Percentiles rank a stretch among this genome's conserved stretches.
These are phyloP conservation scores for Pelmatolapia mariae DNA, from an alignment of 2,113 vertebrate genomes.

Conservation along the genomic window DNA sequence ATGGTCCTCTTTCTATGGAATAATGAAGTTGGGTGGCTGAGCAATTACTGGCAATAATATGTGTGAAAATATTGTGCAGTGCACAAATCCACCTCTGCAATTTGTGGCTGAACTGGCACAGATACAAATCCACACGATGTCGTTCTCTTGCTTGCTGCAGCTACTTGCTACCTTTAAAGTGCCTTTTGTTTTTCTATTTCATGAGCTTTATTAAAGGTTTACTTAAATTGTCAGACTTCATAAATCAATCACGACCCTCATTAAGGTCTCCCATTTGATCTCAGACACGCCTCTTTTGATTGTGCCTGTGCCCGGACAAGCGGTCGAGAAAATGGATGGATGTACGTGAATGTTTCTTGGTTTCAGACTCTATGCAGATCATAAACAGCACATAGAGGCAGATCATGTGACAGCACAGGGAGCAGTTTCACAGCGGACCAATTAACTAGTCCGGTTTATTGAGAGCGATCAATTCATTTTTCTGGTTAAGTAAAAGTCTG, in stretches of 20 bases:
- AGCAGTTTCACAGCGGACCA: background rate
- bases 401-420: background rate
- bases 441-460: background rate
- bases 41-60: constrained; percentile 24
- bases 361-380: background rate
- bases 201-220: background rate
- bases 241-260: background rate
- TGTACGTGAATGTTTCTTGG: background rate
- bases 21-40: constrained; percentile 20
- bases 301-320: background rate
- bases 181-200: background rate
- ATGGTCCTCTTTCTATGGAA: constrained; percentile 5
- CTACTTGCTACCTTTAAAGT: background rate
- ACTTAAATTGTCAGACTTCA: background rate
- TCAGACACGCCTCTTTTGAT: background rate
- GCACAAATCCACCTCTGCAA: constrained; percentile 9
- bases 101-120: background rate
- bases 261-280: background rate
- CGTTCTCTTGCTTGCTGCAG: background rate
- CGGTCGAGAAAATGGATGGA: background rate
- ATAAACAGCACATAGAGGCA: background rate
- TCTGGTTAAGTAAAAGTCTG: background rate
- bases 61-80: background rate
- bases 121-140: background rate
- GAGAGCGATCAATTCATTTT: background rate